These are phyloP conservation scores for Gallinago undulata DNA, from an alignment of 2,113 vertebrate species.

Conservation along the genomic window DNA sequence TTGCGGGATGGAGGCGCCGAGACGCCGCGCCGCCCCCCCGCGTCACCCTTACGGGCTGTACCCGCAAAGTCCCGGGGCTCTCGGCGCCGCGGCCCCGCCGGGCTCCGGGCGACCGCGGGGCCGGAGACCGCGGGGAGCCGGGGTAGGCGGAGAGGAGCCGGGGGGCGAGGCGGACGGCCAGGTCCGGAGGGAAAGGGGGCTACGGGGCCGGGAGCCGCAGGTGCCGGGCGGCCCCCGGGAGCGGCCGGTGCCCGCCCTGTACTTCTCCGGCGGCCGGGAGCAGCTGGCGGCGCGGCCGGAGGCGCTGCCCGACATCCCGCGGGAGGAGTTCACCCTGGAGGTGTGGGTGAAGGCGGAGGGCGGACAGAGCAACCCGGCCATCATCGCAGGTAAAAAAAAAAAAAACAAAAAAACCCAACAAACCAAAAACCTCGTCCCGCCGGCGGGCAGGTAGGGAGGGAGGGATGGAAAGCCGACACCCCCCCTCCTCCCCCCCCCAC, in stretches of 20 bases:
- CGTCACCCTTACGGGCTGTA: conserved; percentile 79
- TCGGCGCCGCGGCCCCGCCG: not conserved
- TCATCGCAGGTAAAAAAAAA: conserved; percentile 84
- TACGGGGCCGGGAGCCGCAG: not conserved
- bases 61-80: conserved; percentile 28
- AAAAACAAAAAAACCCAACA: too few relatives aligned
- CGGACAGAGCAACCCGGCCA: conserved; percentile 88
- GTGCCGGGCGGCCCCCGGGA: conserved; percentile 23
- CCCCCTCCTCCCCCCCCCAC: too few relatives aligned
- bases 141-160: not conserved
- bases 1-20: conserved; percentile 77
- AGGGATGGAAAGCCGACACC: not conserved
- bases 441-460: not conserved
- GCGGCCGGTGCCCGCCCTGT: conserved; percentile 78
- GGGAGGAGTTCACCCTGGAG: conserved; percentile 86
- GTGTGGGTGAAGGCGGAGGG: conserved; percentile 92
- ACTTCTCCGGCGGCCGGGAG: conserved; percentile 85
- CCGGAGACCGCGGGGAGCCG: not conserved
- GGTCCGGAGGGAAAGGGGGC: not conserved
- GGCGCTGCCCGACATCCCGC: conserved; percentile 77
- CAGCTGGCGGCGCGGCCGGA: conserved; percentile 80
- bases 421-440: not conserved
- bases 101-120: not conserved
- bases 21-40: conserved; percentile 62
- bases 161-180: not conserved